A percentile compares a stretch with the other conserved stretches of the same genome.
Evolutionary conservation across 2,888 invertebrate genomes (phyloP).

Genomic region (Psylliodes chrysocephalus): DNA sequence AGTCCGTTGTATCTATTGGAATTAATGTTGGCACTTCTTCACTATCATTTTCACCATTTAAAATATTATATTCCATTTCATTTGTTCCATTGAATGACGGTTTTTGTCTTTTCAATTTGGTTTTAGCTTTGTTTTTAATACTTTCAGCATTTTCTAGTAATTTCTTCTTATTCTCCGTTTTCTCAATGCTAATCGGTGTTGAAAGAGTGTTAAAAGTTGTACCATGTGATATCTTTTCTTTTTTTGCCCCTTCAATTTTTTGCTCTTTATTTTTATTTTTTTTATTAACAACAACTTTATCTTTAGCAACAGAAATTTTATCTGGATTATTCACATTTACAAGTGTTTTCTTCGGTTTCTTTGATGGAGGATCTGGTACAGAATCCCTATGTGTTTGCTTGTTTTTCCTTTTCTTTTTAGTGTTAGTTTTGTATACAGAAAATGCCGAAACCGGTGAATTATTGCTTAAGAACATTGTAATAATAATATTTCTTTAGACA

Average conservation of each 20-base stretch:
- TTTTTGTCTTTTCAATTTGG: background rate
- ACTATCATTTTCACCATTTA: constrained; percentile 11
- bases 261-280: background rate
- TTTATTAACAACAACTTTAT: too few species aligned
- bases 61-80: background rate
- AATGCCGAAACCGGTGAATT: constrained; percentile 3
- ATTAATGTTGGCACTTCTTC: constrained; percentile 31
- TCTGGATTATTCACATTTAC: background rate
- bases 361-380: background rate
- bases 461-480: constrained; percentile 1
- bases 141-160: background rate
- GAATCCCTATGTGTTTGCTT: background rate
- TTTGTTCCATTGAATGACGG: background rate
- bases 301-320: background rate
- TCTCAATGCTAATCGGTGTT: background rate
- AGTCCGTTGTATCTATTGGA: constrained; percentile 13
- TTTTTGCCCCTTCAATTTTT: background rate
- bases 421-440: background rate
- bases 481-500: too few species aligned
- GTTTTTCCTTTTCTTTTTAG: background rate
- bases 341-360: background rate
- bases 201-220: background rate
- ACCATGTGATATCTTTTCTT: background rate
- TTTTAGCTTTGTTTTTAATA: too few species aligned
- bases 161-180: background rate